phyloP scores from a whole-genome alignment of 2,888 invertebrate species.

The Julus scandinavius region DNA sequence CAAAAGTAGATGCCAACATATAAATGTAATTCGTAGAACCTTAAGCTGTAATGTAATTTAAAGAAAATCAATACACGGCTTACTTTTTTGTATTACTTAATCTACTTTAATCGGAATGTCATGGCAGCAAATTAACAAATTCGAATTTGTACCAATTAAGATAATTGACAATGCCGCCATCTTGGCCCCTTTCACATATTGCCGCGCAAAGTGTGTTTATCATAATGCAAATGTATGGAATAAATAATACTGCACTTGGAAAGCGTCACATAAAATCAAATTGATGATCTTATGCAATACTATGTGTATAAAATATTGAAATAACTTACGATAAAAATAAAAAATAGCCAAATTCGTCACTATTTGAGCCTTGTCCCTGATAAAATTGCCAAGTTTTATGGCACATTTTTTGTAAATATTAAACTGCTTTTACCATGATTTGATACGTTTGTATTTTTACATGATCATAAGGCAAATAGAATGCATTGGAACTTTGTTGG shows the following conservation, averaged over 20 bases:
- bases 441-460: not conserved
- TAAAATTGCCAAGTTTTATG: not conserved
- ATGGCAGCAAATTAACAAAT: not conserved
- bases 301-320: not conserved
- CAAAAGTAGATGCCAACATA: too few species aligned
- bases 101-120: not conserved
- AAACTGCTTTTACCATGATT: not conserved
- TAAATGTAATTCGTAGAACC: too few species aligned
- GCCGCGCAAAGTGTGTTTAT: not conserved
- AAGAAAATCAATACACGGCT: too few species aligned
- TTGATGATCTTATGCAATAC: not conserved
- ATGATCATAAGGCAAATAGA: too few species aligned
- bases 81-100: not conserved
- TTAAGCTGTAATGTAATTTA: too few species aligned
- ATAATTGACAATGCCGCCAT: not conserved
- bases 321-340: not conserved
- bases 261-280: not conserved
- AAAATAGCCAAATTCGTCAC: too few species aligned
- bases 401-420: not conserved
- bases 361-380: not conserved
- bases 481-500: too few species aligned
- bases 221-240: not conserved
- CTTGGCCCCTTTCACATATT: not conserved
- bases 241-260: not conserved
- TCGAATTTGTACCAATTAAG: not conserved